phyloP scores from a whole-genome alignment of 2,797 vertebrate species.

The Centroberyx gerrardi region DNA sequence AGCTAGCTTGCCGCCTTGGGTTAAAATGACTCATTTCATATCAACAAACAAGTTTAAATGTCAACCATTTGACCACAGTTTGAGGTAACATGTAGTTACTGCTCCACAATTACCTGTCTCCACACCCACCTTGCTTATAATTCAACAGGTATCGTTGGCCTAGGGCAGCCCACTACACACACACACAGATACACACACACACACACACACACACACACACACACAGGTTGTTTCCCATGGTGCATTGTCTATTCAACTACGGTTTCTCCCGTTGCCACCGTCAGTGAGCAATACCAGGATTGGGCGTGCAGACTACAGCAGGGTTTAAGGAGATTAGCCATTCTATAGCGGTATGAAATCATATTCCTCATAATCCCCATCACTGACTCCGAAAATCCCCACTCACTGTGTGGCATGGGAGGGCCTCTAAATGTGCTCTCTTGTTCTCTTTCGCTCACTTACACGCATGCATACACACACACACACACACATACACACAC shows the following conservation, averaged over 20 bases:
- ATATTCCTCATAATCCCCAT: slow-evolving; percentile 76
- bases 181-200: slow-evolving; percentile 19
- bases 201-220: slow-evolving; percentile 37
- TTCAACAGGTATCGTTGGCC: slow-evolving; percentile 29
- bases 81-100: slow-evolving; percentile 46
- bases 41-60: slow-evolving; percentile 29
- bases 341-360: slow-evolving; percentile 69
- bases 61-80: slow-evolving; percentile 24
- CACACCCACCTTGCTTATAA: slow-evolving; percentile 27
- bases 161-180: neutral
- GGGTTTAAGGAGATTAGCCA: slow-evolving; percentile 74
- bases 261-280: slow-evolving; percentile 27
- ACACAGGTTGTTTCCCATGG: slow-evolving; percentile 31
- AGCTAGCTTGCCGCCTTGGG: neutral
- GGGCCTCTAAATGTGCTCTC: slow-evolving; percentile 28
- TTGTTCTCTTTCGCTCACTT: slow-evolving; percentile 42
- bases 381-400: slow-evolving; percentile 68
- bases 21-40: slow-evolving; percentile 21
- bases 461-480: neutral
- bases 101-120: slow-evolving; percentile 38
- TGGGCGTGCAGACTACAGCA: slow-evolving; percentile 55
- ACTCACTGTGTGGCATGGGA: slow-evolving; percentile 62
- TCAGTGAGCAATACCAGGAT: slow-evolving; percentile 50
- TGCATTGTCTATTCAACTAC: slow-evolving; percentile 15
- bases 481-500: neutral